Base-by-base conservation (phyloP, 2,797 vertebrate species). In the Phalloptychus januarius region DNA sequence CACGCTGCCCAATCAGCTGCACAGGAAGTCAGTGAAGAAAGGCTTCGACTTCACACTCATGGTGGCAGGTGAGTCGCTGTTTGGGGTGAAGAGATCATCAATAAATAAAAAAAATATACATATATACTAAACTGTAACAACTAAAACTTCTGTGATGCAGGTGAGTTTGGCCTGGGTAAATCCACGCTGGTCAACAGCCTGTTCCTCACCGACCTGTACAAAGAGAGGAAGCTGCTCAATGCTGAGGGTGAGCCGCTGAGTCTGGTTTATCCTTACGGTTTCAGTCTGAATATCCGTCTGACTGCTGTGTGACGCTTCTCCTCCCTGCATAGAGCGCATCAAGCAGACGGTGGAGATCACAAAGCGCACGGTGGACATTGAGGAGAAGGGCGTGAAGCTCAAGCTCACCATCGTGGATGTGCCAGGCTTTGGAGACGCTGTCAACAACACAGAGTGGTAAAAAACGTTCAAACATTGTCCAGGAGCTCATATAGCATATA, bases 181-280 rank as follows among this genome's bases (percentile, higher is more conserved):
- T 99, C 98, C 78, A 99, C 98, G 0, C 89, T 99, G 84, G 98
- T 99, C 76, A 98, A 99, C 92, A 99, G 98, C 86, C 95, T 99
- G 79, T 99, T 99, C 89, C 96, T 99, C 81, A 99, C 97, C 0
- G 97, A 99, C 82, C 95, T 99, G 74, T 97, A 99, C 83, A 96
- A 94, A 84, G 97, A 97, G 89, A 95, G 97, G 73, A 98, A 97
- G 78, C 94, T 98, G 77, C 96, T 98, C n/a, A 98, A 96, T 0
- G 97, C 98, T 0, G 98, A 99, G 93, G 98, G 98, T 98, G 88
- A 94, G 94, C 80, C 44, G 72, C 28, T 7, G 0, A 5, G 52
- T 58, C 7, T 23, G 5, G 5, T 46, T 16, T 4, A 2, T 38
- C 1, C 8, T 16, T 8, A 4, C 16, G 1, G 61, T 25, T 76